phyloP scores from a whole-genome alignment of 2,113 vertebrate species.

The Seriola dumerili region DNA sequence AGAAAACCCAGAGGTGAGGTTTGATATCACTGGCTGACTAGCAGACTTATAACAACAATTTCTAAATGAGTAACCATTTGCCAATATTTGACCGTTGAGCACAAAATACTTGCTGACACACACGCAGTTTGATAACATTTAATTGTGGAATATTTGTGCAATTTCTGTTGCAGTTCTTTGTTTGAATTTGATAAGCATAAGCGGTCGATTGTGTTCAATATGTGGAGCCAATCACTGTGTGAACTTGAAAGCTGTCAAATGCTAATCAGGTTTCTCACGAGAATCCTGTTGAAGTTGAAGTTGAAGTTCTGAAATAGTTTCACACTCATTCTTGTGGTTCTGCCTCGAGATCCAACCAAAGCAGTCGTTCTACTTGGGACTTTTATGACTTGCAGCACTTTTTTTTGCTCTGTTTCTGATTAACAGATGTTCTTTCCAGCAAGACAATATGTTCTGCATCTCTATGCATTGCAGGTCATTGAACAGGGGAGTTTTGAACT shows the following conservation, averaged over 20 bases:
- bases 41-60: conserved; percentile 9
- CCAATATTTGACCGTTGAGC: conserved; percentile 51
- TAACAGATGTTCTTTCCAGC: conserved; percentile 52
- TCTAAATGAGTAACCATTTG: conserved; percentile 30
- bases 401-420: conserved; percentile 65
- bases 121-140: conserved; percentile 40
- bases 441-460: conserved; percentile 21
- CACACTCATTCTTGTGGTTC: conserved; percentile 28
- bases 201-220: conserved; percentile 33
- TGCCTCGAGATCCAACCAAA: conserved; percentile 2
- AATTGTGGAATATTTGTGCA: conserved; percentile 45
- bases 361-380: background rate
- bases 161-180: conserved; percentile 44
- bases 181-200: conserved; percentile 57
- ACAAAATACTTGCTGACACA: conserved; percentile 5
- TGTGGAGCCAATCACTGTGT: conserved; percentile 41
- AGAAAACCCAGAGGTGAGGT: conserved; percentile 86
- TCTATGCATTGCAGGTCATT: conserved; percentile 19
- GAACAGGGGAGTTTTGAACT: conserved; percentile 15
- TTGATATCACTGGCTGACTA: conserved; percentile 39
- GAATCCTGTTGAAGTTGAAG: conserved; percentile 22
- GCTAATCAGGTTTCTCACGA: conserved; percentile 47
- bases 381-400: conserved; percentile 20
- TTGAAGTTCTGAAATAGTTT: conserved; percentile 7
- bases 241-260: conserved; percentile 30